Conservation (phyloP, 2,797 vertebrate genomes). For the Eospalax fontanierii region DNA sequence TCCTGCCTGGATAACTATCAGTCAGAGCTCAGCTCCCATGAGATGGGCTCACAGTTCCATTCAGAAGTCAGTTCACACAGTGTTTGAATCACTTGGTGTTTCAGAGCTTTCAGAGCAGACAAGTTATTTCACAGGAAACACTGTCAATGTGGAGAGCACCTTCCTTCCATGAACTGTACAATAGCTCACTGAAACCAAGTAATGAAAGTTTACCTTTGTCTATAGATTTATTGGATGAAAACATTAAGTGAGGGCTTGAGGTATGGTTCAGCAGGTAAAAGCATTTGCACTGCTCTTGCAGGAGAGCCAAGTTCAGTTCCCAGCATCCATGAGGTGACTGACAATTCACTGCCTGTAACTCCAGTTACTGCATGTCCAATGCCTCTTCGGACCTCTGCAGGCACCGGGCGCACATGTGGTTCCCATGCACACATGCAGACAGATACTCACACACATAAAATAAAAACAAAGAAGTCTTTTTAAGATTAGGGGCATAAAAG, state of each 20-base stretch:
- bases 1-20: background rate
- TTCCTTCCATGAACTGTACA: conserved; percentile 18
- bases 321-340: too few relatives aligned
- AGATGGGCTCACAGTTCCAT: background rate
- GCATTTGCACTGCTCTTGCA: too few relatives aligned
- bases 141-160: background rate
- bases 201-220: background rate
- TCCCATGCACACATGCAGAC: too few relatives aligned
- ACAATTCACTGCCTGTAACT: too few relatives aligned
- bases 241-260: background rate
- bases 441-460: too few relatives aligned
- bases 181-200: background rate
- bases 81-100: background rate
- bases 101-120: background rate
- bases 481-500: too few relatives aligned
- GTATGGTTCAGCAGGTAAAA: too few relatives aligned
- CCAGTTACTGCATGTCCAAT: too few relatives aligned
- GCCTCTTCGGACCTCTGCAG: too few relatives aligned
- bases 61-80: background rate
- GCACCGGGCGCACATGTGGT: too few relatives aligned
- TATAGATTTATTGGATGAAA: background rate
- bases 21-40: conserved; percentile 12
- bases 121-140: background rate
- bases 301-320: too few relatives aligned
- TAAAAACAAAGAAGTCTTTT: too few relatives aligned